These are phyloP conservation scores for Meles meles DNA, from an alignment of 2,113 vertebrate genomes.

Conservation along the genomic window DNA sequence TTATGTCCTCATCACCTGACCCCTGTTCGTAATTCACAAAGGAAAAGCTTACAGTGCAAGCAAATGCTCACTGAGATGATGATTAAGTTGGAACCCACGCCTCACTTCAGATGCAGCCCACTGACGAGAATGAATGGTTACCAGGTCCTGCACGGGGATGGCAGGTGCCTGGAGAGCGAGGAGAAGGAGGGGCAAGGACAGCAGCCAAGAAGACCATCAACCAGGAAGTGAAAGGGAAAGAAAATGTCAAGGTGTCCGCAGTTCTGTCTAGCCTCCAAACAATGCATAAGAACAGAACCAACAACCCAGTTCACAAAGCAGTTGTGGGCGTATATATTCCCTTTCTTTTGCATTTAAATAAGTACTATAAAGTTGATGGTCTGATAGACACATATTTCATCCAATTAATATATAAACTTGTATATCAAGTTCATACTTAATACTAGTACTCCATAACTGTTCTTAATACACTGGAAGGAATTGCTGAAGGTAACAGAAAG, in stretches of 20 bases:
- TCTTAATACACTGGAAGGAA: background rate
- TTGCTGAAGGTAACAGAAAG: background rate
- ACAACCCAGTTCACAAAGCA: background rate
- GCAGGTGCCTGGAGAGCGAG: background rate
- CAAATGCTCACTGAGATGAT: background rate
- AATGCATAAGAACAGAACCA: background rate
- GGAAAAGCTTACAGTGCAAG: background rate
- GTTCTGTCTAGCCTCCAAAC: background rate
- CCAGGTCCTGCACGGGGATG: background rate
- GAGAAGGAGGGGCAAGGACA: fast-evolving
- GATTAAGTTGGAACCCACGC: background rate
- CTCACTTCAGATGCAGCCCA: no score
- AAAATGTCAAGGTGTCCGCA: background rate
- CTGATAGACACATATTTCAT: background rate
- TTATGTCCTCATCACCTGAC: background rate
- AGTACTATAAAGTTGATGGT: background rate
- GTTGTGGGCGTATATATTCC: background rate
- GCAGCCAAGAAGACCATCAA: background rate
- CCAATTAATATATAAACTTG: background rate
- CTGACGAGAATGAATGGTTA: background rate
- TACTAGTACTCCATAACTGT: background rate
- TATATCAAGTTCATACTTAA: background rate
- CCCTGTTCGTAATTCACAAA: background rate
- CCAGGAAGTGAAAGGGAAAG: background rate
- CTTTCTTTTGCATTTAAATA: background rate